Evolutionary conservation across 2,888 invertebrate genomes (phyloP), one percentile per base, ranked within the genome.

Genomic region (Matsumyia berberina): DNA sequence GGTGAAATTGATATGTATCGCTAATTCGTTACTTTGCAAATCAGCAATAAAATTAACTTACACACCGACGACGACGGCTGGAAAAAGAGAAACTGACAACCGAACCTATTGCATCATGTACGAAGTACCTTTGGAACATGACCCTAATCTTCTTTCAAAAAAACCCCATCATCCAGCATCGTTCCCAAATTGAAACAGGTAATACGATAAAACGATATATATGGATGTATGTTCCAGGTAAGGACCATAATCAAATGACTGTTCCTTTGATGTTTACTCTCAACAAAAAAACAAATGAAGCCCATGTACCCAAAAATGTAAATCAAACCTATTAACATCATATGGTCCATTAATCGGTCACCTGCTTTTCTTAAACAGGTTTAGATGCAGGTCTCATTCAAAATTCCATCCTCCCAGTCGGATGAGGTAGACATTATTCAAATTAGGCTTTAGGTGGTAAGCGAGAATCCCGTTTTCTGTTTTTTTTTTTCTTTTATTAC

Each of bases 271-370:
- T 3, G 2, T 24, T 24, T 4, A 24, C 24, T 1, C 24, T 24
- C 4, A 24, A 15, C 0, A 12, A 12, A 8, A 15, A 9, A 24
- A 9, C 11, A 1, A 11, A 2, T 9, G 8, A 53, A 31, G 17
- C 17, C 15, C 17, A 8, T 35, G 9, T 33, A 17, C n/a, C 17
- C 0, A 15, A 35, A 55, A 35, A 55, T 55, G 55, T 17, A 35
- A 55, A 55, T 55, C 35, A 35, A 17, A 8, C 15, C 7, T 35
- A 1, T 58, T 24, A 58, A 33, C n/a, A 60, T 15, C 60, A 44
- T 12, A 42, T 60, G 42, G 42, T 42, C 44, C 62, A 62, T 62
- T 62, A 62, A 33, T 62, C 44, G 44, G 60, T 62, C 60, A 57
- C 19, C 37, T 24, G 57, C n/a, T 24, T 24, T 12, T 57, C 57